phyloP scores from a whole-genome alignment of 2,888 invertebrate species.

The Lamproptera curius region DNA sequence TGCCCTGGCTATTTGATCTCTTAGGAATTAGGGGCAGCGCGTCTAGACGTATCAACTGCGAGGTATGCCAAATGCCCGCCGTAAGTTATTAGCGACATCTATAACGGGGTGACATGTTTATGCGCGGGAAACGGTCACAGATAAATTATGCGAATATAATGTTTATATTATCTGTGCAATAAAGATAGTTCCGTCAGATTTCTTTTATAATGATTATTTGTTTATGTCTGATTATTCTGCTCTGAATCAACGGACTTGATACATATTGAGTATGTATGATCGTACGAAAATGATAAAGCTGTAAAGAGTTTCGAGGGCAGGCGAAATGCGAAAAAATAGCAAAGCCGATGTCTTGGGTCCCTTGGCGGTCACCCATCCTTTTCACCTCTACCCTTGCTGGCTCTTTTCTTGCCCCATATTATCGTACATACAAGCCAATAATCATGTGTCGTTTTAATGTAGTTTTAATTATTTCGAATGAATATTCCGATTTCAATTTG shows the following conservation, averaged over 20 bases:
- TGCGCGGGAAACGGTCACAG: conserved; percentile 13
- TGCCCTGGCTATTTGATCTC: conserved; percentile 2
- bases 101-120: conserved; percentile 8
- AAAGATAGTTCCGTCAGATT: background rate
- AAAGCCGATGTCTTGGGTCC: background rate
- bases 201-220: background rate
- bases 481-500: too few species aligned
- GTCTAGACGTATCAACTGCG: conserved; percentile 9
- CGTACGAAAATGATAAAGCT: background rate
- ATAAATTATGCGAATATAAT: conserved; percentile 8
- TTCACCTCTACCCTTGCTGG: background rate
- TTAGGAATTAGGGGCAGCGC: conserved; percentile 5
- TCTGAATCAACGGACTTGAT: background rate
- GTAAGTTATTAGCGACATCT: conserved; percentile 12
- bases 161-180: background rate
- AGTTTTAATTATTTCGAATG: too few species aligned
- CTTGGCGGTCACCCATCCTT: background rate
- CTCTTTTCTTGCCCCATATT: too few species aligned
- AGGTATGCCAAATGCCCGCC: conserved; percentile 11
- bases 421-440: too few species aligned
- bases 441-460: too few species aligned
- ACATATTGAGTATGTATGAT: background rate
- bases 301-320: background rate
- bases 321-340: background rate
- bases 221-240: background rate